Evolutionary conservation across 2,888 invertebrate species (phyloP).

Genomic region (Pheosia gnoma): DNA sequence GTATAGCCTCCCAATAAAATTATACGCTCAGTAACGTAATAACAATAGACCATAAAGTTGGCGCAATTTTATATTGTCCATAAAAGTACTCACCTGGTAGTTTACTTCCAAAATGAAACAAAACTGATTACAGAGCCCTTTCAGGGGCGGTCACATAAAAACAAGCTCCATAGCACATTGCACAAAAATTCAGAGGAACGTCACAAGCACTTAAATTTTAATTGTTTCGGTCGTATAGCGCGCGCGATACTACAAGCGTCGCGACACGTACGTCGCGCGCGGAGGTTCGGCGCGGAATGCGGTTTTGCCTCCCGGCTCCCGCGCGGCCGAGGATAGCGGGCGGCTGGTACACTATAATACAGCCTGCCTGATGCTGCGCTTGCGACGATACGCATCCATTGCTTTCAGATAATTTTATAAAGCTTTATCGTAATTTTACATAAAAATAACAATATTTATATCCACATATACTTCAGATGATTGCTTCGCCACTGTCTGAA

Average conservation of each 20-base stretch:
- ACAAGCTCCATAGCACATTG: constrained; percentile 67
- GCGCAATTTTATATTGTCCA: constrained; percentile 39
- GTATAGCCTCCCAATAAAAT: constrained; percentile 37
- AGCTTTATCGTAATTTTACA: too few relatives aligned
- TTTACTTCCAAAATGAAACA: constrained; percentile 46
- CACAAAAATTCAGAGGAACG: constrained; percentile 59
- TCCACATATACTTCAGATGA: too few relatives aligned
- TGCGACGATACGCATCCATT: constrained; percentile 31
- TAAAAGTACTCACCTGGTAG: constrained; percentile 54
- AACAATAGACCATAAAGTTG: constrained; percentile 61
- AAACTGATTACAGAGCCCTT: constrained; percentile 57
- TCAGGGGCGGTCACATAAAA: constrained; percentile 70
- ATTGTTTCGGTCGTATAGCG: constrained; percentile 49
- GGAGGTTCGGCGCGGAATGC: constrained; percentile 78
- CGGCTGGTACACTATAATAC: constrained; percentile 23
- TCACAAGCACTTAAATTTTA: constrained; percentile 55
- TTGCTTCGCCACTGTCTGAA: too few relatives aligned
- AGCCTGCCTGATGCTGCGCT: constrained; percentile 46
- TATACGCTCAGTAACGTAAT: constrained; percentile 42
- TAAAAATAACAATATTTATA: too few relatives aligned
- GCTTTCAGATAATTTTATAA: constrained; percentile 27
- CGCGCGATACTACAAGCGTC: constrained; percentile 67
- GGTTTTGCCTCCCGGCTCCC: constrained; percentile 27
- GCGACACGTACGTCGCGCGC: constrained; percentile 77
- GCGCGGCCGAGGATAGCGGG: constrained; percentile 8